Evolutionary conservation across 2,888 invertebrate species (phyloP).

Genomic region (Sarcophaga variegata): DNA sequence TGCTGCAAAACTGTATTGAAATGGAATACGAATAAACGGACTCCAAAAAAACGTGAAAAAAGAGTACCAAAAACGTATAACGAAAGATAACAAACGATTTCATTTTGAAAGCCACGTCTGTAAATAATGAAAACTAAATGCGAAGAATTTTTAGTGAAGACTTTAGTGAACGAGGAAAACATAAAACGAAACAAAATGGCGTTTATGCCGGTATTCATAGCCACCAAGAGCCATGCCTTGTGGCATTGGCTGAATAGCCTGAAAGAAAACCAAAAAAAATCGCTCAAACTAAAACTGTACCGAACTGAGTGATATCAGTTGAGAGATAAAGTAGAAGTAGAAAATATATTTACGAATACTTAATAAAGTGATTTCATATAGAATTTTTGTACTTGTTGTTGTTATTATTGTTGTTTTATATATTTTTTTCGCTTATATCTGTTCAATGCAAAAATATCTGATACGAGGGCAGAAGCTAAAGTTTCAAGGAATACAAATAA

Average conservation of each 20-base stretch:
- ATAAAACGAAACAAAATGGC: constrained; percentile 56
- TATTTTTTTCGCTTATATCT: too few species aligned
- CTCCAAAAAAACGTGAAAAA: too few species aligned
- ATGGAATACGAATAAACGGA: background rate
- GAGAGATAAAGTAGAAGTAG: constrained; percentile 34
- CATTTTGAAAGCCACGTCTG: constrained; percentile 55
- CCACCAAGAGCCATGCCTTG: constrained; percentile 1
- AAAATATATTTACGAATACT: background rate
- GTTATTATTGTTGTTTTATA: background rate
- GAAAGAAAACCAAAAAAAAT: background rate
- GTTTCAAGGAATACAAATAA: background rate
- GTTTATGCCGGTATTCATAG: constrained; percentile 7
- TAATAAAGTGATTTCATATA: constrained; percentile 43
- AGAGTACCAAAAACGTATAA: background rate
- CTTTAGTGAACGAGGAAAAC: background rate
- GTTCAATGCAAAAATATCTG: background rate
- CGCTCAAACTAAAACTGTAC: background rate
- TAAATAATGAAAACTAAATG: constrained; percentile 62
- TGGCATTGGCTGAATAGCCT: constrained; percentile 20
- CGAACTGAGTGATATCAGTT: constrained; percentile 40
- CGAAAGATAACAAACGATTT: constrained; percentile 56
- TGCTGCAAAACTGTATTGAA: background rate
- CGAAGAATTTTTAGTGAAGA: constrained; percentile 25
- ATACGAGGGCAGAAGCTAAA: background rate
- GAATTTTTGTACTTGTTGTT: background rate